Evolutionary conservation across 2,888 invertebrate species (phyloP).

Genomic region (Cheilosia pagana): DNA sequence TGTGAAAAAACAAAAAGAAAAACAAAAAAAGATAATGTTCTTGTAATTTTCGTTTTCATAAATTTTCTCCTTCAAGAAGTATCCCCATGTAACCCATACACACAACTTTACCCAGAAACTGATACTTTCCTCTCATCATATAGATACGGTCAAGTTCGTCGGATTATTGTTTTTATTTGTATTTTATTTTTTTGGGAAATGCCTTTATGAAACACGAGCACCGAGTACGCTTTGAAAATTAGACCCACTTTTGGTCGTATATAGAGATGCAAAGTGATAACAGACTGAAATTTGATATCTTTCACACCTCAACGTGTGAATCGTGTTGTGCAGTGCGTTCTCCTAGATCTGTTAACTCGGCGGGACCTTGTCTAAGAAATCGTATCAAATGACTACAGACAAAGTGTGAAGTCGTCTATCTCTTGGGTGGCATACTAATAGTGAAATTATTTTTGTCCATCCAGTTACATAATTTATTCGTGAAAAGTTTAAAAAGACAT

Average conservation of each 20-base stretch:
- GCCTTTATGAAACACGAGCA: conserved; percentile 17
- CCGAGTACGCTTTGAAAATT: conserved; percentile 51
- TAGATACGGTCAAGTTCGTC: conserved; percentile 23
- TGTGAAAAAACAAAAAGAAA: not conserved
- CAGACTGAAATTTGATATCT: conserved; percentile 53
- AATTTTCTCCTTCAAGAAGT: conserved; percentile 27
- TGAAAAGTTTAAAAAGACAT: conserved; percentile 16
- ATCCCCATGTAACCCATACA: not conserved
- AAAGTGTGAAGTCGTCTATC: conserved; percentile 51
- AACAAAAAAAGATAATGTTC: conserved; percentile 23
- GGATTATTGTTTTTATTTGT: conserved; percentile 18
- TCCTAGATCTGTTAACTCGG: conserved; percentile 9
- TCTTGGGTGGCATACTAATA: conserved; percentile 51
- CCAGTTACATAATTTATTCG: conserved; percentile 28
- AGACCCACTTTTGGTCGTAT: conserved; percentile 43
- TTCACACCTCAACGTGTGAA: conserved; percentile 62
- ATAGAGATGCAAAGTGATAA: conserved; percentile 60
- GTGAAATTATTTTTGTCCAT: conserved; percentile 26
- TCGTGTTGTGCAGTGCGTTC: conserved; percentile 8
- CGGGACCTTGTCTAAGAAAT: conserved; percentile 56
- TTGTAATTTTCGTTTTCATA: conserved; percentile 49
- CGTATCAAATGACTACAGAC: conserved; percentile 64
- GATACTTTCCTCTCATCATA: conserved; percentile 18
- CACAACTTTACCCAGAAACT: conserved; percentile 40
- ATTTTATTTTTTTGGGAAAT: conserved; percentile 22